Conservation (phyloP, 2,888 invertebrate genomes). For the Drosophila nigricruria region DNA sequence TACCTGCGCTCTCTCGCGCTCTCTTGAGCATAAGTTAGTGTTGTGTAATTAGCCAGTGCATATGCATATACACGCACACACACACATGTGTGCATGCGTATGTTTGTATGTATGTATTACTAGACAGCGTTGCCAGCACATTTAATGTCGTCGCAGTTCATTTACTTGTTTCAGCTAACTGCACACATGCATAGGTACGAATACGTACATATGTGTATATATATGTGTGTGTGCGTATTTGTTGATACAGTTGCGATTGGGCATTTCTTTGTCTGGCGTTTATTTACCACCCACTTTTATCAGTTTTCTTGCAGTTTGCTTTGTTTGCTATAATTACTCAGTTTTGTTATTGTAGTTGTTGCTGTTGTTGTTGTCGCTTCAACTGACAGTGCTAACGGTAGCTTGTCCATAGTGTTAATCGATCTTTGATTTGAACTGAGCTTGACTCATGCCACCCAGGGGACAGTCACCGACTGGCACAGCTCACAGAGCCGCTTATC, state of each 20-base stretch:
- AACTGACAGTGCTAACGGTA: not conserved
- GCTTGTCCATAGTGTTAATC: constrained; percentile 29
- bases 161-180: constrained; percentile 44
- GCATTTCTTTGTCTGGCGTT: constrained; percentile 30
- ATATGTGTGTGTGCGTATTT: constrained; percentile 12
- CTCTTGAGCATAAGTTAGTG: constrained; percentile 22
- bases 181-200: not conserved
- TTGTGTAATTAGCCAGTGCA: constrained; percentile 49
- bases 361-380: not conserved
- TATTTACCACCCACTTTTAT: constrained; percentile 41
- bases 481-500: constrained; percentile 42
- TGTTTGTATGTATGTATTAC: constrained; percentile 8
- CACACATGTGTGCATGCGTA: not conserved
- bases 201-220: not conserved
- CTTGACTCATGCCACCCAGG: constrained; percentile 10
- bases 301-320: constrained; percentile 37
- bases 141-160: constrained; percentile 31
- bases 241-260: constrained; percentile 54
- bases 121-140: constrained; percentile 20
- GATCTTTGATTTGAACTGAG: constrained; percentile 31
- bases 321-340: constrained; percentile 21
- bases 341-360: constrained; percentile 7
- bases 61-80: not conserved
- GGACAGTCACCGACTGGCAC: constrained; percentile 45
- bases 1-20: constrained; percentile 28